Conservation (phyloP, 2,797 vertebrate genomes). For the Dipus sagitta region DNA sequence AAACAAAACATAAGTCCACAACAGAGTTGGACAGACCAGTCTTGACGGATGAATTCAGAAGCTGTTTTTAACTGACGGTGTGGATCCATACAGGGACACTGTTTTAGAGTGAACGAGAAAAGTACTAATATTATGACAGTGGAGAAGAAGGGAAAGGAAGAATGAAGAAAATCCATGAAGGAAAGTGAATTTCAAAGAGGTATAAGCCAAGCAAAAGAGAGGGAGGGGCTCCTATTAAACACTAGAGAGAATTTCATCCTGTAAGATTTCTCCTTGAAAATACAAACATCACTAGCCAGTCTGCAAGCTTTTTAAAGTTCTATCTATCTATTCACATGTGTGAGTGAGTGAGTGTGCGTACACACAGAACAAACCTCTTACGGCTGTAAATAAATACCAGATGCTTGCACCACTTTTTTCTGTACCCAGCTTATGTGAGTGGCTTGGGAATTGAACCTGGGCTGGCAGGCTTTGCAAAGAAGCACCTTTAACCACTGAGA, state of each 20-base stretch:
- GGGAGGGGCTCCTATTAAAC: background rate
- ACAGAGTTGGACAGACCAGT: background rate
- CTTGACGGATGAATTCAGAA: background rate
- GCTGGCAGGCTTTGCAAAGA: too few relatives aligned
- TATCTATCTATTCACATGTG: too few relatives aligned
- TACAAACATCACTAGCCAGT: background rate
- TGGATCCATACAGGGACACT: background rate
- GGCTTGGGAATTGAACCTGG: too few relatives aligned
- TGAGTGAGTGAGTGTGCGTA: too few relatives aligned
- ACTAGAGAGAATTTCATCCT: background rate
- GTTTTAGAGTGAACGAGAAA: background rate
- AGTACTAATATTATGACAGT: background rate
- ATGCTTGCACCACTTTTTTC: too few relatives aligned
- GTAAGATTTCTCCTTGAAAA: background rate
- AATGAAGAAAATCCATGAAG: slow-evolving; percentile 3
- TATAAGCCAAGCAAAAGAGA: background rate
- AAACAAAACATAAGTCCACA: background rate
- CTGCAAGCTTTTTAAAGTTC: too few relatives aligned
- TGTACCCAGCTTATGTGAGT: too few relatives aligned
- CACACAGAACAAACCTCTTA: too few relatives aligned
- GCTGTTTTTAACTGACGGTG: background rate
- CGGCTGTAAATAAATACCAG: too few relatives aligned
- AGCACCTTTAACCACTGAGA: too few relatives aligned
- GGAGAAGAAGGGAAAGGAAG: background rate
- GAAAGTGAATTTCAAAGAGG: background rate